These are phyloP conservation scores for Perdix hodgsoniae DNA, from an alignment of 2,797 vertebrate genomes.

Conservation along the genomic window DNA sequence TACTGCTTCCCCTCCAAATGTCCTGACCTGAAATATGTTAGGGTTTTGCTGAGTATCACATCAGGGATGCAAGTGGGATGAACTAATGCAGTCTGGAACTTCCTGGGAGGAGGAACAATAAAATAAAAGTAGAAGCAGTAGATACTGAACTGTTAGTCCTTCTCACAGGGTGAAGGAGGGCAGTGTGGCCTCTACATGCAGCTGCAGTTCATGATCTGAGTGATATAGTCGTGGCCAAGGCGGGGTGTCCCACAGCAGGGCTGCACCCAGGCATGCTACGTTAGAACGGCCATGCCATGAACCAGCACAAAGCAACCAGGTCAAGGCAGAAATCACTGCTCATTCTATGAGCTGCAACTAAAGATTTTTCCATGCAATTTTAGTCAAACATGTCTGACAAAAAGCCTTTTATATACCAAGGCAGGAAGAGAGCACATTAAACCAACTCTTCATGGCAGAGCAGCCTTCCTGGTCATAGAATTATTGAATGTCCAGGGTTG, in stretches of 20 bases:
- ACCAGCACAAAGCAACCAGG: rapidly evolving
- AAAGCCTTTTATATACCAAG: background rate
- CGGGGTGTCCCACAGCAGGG: rapidly evolving
- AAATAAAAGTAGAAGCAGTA: background rate
- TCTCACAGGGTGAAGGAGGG: background rate
- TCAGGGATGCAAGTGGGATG: background rate
- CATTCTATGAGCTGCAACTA: background rate
- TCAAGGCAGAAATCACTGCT: background rate
- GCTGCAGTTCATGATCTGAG: background rate
- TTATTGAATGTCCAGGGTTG: too few species aligned
- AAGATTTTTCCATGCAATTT: background rate
- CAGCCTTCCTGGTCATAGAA: background rate
- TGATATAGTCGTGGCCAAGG: background rate
- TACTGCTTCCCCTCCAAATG: background rate
- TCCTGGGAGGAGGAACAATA: background rate
- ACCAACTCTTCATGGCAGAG: background rate
- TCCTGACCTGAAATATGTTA: background rate
- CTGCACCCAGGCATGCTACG: background rate
- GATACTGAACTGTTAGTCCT: background rate
- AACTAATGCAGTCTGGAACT: background rate
- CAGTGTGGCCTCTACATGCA: rapidly evolving
- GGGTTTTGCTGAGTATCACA: background rate
- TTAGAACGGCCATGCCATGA: background rate
- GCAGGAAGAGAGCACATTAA: background rate
- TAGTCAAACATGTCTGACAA: background rate